Evolutionary conservation across 1,140 invertebrate species (phyloP).

Genomic region (Prorops nasuta): DNA sequence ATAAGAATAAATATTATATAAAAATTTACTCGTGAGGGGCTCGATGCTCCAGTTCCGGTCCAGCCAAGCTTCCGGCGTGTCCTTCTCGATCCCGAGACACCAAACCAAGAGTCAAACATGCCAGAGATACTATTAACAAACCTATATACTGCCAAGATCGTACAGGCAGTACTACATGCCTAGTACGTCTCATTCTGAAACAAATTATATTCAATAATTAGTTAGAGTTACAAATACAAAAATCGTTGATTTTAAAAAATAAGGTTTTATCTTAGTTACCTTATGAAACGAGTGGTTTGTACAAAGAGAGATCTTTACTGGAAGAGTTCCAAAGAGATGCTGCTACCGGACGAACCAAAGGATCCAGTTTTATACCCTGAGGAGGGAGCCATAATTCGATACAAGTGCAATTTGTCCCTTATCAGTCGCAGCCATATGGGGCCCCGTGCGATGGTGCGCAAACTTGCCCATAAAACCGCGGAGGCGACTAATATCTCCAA

Average conservation of each 20-base stretch:
- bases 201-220: conserved; percentile 1
- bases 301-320: conserved; percentile 10
- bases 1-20: not conserved
- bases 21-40: conserved; percentile 44
- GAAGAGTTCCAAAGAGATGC: conserved; percentile 21
- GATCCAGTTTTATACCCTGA: conserved; percentile 39
- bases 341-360: conserved; percentile 25
- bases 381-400: conserved; percentile 41
- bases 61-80: conserved; percentile 41
- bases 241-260: not conserved
- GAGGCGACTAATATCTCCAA: conserved; percentile 7
- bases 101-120: conserved; percentile 44
- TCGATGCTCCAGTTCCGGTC: conserved; percentile 43
- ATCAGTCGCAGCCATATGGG: conserved; percentile 51
- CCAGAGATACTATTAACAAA: conserved; percentile 44
- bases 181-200: conserved; percentile 40
- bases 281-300: not conserved
- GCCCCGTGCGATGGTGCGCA: no score
- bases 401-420: conserved; percentile 47
- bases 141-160: conserved; percentile 48
- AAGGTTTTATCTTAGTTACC: not conserved
- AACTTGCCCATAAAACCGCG: no score
- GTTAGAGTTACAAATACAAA: not conserved
- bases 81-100: conserved; percentile 47
- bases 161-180: conserved; percentile 44